Conservation (phyloP, 2,113 vertebrate species). For the Gambusia affinis region DNA sequence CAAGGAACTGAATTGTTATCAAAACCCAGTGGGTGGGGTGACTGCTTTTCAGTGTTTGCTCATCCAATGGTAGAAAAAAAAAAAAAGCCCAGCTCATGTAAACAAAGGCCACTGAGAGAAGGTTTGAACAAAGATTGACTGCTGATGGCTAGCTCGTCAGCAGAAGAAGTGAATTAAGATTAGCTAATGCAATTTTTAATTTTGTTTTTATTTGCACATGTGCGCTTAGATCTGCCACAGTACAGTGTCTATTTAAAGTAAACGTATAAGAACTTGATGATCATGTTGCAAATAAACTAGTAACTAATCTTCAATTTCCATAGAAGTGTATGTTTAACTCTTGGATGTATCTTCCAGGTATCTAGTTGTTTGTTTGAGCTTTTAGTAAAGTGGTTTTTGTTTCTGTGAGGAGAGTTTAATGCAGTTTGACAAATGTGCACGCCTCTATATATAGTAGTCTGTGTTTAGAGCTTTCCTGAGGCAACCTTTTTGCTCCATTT, state of each 20-base stretch:
- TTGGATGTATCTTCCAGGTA: not conserved
- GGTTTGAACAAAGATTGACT: constrained; percentile 24
- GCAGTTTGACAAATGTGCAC: not conserved
- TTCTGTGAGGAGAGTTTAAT: not conserved
- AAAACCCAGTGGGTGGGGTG: constrained; percentile 23
- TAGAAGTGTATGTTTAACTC: too few species aligned
- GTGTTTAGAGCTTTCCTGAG: constrained; percentile 10
- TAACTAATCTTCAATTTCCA: too few species aligned
- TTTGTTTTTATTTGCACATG: not conserved
- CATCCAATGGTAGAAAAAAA: constrained; percentile 11
- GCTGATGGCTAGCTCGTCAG: constrained; percentile 6
- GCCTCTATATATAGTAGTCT: not conserved
- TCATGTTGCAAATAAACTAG: too few species aligned
- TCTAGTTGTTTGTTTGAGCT: not conserved
- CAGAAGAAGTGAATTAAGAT: not conserved
- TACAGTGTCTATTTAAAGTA: not conserved
- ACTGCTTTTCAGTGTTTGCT: constrained; percentile 41
- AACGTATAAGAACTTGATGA: not conserved
- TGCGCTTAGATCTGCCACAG: not conserved
- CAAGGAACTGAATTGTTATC: constrained; percentile 37
- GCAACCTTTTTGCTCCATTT: constrained; percentile 3
- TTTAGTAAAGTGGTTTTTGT: not conserved
- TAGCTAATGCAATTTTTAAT: not conserved
- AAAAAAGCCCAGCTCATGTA: constrained; percentile 27
- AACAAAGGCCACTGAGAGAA: constrained; percentile 45